phyloP scores from a whole-genome alignment of 2,113 vertebrate species.

The Cygnus buccinator region DNA sequence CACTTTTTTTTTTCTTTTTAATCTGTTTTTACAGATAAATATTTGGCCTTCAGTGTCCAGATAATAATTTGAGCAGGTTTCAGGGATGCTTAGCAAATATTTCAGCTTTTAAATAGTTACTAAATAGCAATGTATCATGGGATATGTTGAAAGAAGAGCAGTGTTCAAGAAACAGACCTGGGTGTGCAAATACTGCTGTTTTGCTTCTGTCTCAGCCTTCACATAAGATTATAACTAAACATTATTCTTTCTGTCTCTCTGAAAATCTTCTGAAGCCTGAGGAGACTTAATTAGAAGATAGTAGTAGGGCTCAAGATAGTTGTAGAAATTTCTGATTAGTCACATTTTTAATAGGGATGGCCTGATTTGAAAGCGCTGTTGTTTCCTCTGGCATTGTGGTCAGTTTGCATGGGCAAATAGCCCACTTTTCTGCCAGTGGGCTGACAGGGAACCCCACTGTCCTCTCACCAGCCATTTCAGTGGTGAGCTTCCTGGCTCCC shows the following conservation, averaged over 20 bases:
- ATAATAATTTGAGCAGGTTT: background rate
- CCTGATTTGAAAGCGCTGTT: background rate
- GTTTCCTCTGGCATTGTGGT: background rate
- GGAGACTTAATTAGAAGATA: background rate
- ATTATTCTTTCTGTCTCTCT: background rate
- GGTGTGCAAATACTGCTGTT: background rate
- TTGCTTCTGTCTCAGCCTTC: background rate
- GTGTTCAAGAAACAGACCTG: background rate
- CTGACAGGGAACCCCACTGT: background rate
- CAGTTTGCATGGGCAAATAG: background rate
- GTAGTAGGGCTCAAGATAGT: fast-evolving
- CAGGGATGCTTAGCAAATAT: background rate
- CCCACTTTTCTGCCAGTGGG: background rate
- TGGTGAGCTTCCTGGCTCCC: background rate
- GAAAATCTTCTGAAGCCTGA: background rate
- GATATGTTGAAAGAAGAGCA: background rate
- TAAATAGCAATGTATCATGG: background rate
- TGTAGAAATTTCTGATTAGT: background rate
- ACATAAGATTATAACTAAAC: background rate
- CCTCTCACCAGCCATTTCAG: background rate
- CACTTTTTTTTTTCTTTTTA: background rate
- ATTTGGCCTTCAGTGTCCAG: background rate
- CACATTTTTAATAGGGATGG: background rate
- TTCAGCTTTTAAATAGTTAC: background rate
- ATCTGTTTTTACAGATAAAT: background rate